Percentiles rank a stretch among this genome's conserved stretches.
Evolutionary conservation across 2,113 vertebrate species (phyloP).

Genomic region (Haemorhous mexicanus): DNA sequence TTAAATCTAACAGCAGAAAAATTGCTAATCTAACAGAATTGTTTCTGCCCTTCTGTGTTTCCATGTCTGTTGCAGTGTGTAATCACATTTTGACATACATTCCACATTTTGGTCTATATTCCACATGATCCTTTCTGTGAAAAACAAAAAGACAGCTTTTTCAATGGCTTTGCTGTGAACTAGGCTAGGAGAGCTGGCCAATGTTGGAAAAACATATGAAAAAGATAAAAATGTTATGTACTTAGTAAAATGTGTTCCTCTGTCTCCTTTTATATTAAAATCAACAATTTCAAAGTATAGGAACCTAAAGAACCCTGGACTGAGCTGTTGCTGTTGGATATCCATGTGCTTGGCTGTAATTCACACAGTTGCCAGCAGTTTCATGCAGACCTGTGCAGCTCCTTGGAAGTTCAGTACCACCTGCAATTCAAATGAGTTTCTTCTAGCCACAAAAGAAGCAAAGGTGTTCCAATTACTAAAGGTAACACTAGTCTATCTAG

Average conservation of each 20-base stretch:
- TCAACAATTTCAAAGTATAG: background rate
- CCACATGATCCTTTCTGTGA: background rate
- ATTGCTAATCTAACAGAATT: background rate
- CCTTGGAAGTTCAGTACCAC: background rate
- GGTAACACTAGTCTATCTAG: background rate
- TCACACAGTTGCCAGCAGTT: background rate
- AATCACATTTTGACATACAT: background rate
- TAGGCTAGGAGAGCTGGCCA: background rate
- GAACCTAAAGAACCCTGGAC: background rate
- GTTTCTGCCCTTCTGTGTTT: background rate
- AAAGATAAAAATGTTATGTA: background rate
- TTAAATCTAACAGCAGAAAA: background rate
- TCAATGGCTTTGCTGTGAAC: background rate
- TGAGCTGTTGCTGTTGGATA: background rate
- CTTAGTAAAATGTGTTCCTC: background rate
- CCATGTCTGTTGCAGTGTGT: background rate
- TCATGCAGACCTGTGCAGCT: background rate
- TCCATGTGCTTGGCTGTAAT: background rate
- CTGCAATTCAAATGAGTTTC: background rate
- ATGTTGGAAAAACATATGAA: background rate
- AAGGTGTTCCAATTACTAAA: background rate
- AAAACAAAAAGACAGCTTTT: background rate
- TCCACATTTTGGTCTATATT: background rate
- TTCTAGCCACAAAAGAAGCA: background rate
- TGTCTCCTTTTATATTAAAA: background rate